phyloP scores from a whole-genome alignment of 1,140 invertebrate species.

The Bombus pascuorum region DNA sequence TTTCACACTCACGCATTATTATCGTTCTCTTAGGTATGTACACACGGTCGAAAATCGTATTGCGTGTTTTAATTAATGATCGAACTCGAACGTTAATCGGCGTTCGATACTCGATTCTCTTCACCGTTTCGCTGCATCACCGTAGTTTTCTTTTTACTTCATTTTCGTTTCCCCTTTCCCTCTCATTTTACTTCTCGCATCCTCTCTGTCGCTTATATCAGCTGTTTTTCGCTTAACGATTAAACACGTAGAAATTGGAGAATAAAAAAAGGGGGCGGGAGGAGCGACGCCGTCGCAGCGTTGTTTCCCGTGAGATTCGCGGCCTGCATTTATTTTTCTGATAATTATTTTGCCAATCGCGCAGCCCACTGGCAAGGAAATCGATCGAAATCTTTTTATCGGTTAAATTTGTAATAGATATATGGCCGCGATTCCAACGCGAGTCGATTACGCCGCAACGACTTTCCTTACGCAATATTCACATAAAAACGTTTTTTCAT shows the following conservation, averaged over 20 bases:
- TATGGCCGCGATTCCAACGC: slow-evolving; percentile 22
- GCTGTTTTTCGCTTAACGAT: slow-evolving; percentile 72
- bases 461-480: slow-evolving; percentile 73
- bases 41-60: slow-evolving; percentile 73
- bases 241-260: slow-evolving; percentile 80
- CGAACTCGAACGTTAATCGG: slow-evolving; percentile 29
- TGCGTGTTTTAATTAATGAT: slow-evolving; percentile 53
- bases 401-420: neutral
- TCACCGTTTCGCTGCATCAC: neutral
- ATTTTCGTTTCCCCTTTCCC: neutral
- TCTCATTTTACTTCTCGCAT: neutral
- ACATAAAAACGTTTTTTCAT: slow-evolving; percentile 76
- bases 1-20: slow-evolving; percentile 43
- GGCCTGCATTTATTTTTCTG: neutral
- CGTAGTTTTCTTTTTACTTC: neutral
- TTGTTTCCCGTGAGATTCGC: slow-evolving; percentile 30
- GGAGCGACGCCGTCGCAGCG: slow-evolving; percentile 64
- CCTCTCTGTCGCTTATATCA: slow-evolving; percentile 16
- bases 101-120: slow-evolving; percentile 64
- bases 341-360: neutral
- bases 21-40: slow-evolving; percentile 72
- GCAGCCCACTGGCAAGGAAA: neutral
- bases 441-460: slow-evolving; percentile 25
- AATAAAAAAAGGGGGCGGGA: slow-evolving; percentile 76
- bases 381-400: neutral